Evolutionary conservation across 2,797 vertebrate genomes (phyloP), one percentile per base, ranked within the genome.

Genomic region (Chrysolophus pictus): DNA sequence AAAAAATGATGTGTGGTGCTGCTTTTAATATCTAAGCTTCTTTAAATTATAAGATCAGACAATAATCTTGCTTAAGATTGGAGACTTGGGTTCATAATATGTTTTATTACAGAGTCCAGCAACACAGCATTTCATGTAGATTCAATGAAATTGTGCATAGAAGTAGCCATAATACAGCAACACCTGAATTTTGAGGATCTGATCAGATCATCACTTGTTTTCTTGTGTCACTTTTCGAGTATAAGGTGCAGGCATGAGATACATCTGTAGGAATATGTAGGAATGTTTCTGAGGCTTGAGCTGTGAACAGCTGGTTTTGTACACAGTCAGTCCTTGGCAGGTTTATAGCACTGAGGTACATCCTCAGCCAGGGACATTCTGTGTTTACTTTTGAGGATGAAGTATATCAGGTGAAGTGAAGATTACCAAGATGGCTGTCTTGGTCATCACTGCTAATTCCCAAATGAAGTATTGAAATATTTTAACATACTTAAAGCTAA

Each of bases 21-120:
- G 60, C 84, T 90, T 91, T 90, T 76, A 74, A 76, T 86, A 76
- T 87, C 90, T 71, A 58, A 76, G 64, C 65, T 51, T 78, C 70
- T 78, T n/a, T 74, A 62, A 87, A 41, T 96, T 81, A 78, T 49
- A 46, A 70, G 60, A 77, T 59, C 33, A 87, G 65, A 76, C 67
- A 84, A 91, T 70, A 24, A 83, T 89, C 89, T 86, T 55, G 39
- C 75, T 65, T 22, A 65, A 42, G 55, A 22, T 81, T 72, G 72
- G 51, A 72, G 76, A 60, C 49, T 63, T 46, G 44, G 16, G 11
- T n/a, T 18, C 4, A 35, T 26, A 19, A 24, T 44, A 72, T 86
- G 39, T 60, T 81, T 82, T 60, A 82, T 67, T 72, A 49, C 14
- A 33, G 44, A 39, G 71, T 86, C 70, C 71, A 41, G 75, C 33